Evolutionary conservation across 2,113 vertebrate genomes (phyloP), one percentile per base, ranked within the genome.

Genomic region (Paramormyrops kingsleyae): DNA sequence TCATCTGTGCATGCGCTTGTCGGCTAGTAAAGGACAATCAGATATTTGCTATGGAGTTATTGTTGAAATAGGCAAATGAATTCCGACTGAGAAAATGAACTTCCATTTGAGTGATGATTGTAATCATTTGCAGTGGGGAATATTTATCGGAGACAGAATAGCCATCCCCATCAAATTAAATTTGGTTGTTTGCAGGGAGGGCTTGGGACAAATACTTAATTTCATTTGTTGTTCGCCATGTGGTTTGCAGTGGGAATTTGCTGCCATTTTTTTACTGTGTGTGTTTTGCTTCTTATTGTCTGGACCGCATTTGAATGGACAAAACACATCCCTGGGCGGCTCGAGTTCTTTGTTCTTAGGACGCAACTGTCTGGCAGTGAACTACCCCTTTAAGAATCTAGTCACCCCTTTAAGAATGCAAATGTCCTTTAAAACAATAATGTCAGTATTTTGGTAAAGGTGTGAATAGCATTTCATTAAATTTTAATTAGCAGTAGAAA

Each of bases 91-190:
- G 74, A 80, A 80, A 80, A 80, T 42, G 35, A 80, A 80, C 74
- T 80, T 80, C n/a, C 35, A 42, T 80, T 80, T 80, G 74, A 80
- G 74, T 80, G 31, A 80, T 42, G 74, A 80, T 80, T 80, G 74
- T 80, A 42, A 80, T 39, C 31, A 39, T 80, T 80, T 80, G 74
- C 74, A 80, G 15, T 42, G 39, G 35, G 35, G 74, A 80, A 80
- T 80, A 39, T 80, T 80, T 80, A 80, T 39, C 74, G 17, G 35
- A 42, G 74, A 80, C 74, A 42, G 74, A 80, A 42, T 80, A 42
- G 35, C 74, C 35, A 19, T 80, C 39, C 35, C 35, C 35, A 42
- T 80, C 74, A 80, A 80, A 80, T 80, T 80, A 80, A 80, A 80
- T 39, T 80, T 12, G 5, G 35, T 80, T 77, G 12, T 77, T 42